Evolutionary conservation across 2,888 invertebrate species (phyloP).

Genomic region (Drosophila bunnanda): DNA sequence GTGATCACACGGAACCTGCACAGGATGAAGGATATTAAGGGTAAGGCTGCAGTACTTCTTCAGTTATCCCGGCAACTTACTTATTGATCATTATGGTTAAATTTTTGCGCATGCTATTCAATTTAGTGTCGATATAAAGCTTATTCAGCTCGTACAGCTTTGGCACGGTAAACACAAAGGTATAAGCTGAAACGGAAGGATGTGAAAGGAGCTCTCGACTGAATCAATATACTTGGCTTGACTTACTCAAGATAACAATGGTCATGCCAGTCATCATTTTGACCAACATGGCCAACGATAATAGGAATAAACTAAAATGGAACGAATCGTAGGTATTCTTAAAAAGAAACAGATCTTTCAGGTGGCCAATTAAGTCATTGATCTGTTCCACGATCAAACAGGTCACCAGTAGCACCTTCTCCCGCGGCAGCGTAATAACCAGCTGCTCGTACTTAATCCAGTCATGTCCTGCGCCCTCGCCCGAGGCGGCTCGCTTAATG

Average conservation of each 20-base stretch:
- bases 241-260: neutral
- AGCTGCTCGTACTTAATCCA: neutral
- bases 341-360: neutral
- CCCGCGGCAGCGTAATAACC: neutral
- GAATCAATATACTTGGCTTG: no score
- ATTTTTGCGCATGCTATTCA: neutral
- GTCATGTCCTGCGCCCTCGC: fast-evolving
- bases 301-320: neutral
- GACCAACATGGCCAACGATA: neutral
- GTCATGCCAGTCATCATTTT: neutral
- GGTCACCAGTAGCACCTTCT: neutral
- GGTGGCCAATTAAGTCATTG: neutral
- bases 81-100: neutral
- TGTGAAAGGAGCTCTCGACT: neutral
- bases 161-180: neutral
- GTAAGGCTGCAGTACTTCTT: no score
- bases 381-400: neutral
- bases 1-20: neutral
- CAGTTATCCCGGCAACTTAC: neutral
- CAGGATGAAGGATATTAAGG: no score
- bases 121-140: neutral
- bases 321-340: neutral
- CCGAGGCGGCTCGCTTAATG: neutral
- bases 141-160: neutral
- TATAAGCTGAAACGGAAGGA: neutral